Base-by-base conservation (phyloP, 2,888 invertebrate species). In the Charanyca ferruginea region DNA sequence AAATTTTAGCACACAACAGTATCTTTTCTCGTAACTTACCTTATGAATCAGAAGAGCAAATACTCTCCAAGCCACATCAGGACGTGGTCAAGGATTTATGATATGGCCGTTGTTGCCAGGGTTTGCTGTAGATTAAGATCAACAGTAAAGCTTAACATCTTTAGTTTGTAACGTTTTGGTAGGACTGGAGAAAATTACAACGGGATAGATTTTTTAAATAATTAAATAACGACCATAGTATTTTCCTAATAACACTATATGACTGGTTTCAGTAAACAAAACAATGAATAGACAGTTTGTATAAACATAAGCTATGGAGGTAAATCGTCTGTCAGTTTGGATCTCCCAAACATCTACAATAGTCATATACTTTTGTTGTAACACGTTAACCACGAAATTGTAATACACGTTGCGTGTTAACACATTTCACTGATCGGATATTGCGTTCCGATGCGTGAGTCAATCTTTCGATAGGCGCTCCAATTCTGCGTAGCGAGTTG, bases 401-500 rank as follows among this genome's bases (percentile, higher is more conserved):
- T 81, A 76, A 80, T 65, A 65, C 59, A 59, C 55, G 52, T 81
- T 79, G 80, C 79, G 79, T 80, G 72, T 80, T 73, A 80, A 78
- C 75, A 79, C 73, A 79, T 80, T 80, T 67, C 75, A 73, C 73
- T 75, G 77, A 83, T 85, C 85, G 87, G 87, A 87, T 85, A 84
- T 86, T 86, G 87, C 86, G 86, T 86, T 83, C 85, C 82, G 83
- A 85, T 83, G 84, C 81, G 88, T 90, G 91, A 90, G 87, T 89
- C 88, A 90, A 91, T 90, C 87, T 86, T 77, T 89, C 86, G 89
- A 90, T 90, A 87, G 83, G 73, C 79, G 87, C 78, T 82, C 88
- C 80, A 88, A 83, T 91, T 88, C 89, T 83, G 68, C 62, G 86
- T 85, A 87, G 78, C 76, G 79, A 77, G 76, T 76, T 78, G 81